A percentile compares a stretch with the other conserved stretches of the same genome.
Conservation (phyloP, 2,113 vertebrate species). For the Ramphastos sulfuratus region DNA sequence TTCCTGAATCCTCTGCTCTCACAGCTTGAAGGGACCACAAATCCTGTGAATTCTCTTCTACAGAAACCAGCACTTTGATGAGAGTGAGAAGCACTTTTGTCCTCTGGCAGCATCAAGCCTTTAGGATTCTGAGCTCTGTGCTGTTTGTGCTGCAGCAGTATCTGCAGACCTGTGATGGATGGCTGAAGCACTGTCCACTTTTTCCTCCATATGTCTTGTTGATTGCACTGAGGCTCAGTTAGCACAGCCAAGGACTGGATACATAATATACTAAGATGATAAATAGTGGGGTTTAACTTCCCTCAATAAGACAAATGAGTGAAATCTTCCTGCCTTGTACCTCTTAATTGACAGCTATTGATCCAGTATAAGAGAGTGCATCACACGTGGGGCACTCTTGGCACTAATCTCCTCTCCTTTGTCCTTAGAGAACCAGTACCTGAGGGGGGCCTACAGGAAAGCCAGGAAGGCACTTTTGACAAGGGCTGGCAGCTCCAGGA, state of each 20-base stretch:
- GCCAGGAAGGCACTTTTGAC: too few species aligned
- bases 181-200: background rate
- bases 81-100: background rate
- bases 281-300: conserved; percentile 26
- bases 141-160: conserved; percentile 43
- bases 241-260: background rate
- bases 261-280: conserved; percentile 35
- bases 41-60: background rate
- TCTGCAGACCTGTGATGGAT: conserved; percentile 56
- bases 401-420: too few species aligned
- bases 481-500: too few species aligned
- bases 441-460: too few species aligned
- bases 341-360: conserved; percentile 25
- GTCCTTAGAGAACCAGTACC: too few species aligned
- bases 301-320: conserved; percentile 38
- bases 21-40: background rate
- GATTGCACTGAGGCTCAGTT: conserved; percentile 37
- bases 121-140: background rate
- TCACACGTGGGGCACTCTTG: background rate
- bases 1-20: background rate
- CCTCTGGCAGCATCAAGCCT: background rate
- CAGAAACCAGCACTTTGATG: background rate
- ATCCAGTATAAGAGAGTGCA: background rate
- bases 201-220: conserved; percentile 47
- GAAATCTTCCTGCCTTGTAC: background rate